These are phyloP conservation scores for Steinernema khuongi DNA, from an alignment of 1,140 invertebrate genomes.

Conservation along the genomic window DNA sequence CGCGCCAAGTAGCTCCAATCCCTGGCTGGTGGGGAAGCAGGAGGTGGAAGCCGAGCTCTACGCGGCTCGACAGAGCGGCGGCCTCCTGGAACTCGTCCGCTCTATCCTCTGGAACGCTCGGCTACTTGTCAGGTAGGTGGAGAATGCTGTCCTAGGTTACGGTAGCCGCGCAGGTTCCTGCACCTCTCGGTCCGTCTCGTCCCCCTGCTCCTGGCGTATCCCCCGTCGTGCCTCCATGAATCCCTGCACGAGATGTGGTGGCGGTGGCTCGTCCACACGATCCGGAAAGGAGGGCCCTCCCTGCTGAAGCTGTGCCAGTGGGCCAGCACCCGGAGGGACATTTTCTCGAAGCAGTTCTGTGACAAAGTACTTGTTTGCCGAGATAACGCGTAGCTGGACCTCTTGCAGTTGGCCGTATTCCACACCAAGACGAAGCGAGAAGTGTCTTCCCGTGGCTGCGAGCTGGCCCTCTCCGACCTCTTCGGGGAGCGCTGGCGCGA, in stretches of 20 bases:
- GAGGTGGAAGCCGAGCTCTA: no score
- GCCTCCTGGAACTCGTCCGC: not conserved
- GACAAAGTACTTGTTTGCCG: slow-evolving; percentile 24
- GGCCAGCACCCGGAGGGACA: slow-evolving; percentile 62
- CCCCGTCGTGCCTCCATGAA: not conserved
- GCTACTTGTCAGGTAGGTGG: not conserved
- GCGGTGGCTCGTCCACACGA: not conserved
- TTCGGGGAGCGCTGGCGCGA: slow-evolving; percentile 21
- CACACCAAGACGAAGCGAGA: slow-evolving; percentile 55
- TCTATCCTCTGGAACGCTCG: not conserved
- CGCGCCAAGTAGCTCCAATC: not conserved
- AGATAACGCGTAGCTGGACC: not conserved
- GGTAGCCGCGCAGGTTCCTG: not conserved
- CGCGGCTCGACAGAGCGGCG: not conserved
- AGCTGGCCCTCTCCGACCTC: not conserved
- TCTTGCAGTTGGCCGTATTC: slow-evolving; percentile 57
- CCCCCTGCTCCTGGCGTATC: not conserved
- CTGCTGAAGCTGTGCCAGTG: slow-evolving; percentile 64
- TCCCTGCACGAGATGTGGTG: not conserved
- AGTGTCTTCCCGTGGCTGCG: not conserved
- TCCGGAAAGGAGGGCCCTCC: not conserved
- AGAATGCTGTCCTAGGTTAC: not conserved
- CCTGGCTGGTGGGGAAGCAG: not conserved
- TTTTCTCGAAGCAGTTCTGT: slow-evolving; percentile 62
- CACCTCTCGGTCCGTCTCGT: not conserved